phyloP scores from a whole-genome alignment of 2,888 invertebrate species.

The Leuctra nigra region DNA sequence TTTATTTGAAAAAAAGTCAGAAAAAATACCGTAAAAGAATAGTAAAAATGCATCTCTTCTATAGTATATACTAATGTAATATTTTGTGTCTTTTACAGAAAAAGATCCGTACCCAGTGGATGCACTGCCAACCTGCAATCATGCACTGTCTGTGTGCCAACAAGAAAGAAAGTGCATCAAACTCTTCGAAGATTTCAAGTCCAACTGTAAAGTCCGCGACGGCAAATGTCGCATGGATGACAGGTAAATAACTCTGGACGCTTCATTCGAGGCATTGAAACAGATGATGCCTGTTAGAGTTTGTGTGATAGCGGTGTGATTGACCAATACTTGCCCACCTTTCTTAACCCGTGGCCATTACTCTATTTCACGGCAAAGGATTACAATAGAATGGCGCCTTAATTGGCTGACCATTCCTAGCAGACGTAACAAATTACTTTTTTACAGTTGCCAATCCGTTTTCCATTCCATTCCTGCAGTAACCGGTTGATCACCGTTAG shows the following conservation, averaged over 20 bases:
- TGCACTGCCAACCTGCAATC: conserved; percentile 83
- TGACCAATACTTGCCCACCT: conserved; percentile 9
- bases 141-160: conserved; percentile 79
- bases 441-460: conserved; percentile 21
- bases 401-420: conserved; percentile 18
- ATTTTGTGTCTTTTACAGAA: conserved; percentile 65
- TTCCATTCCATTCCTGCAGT: conserved; percentile 12
- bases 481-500: conserved; percentile 5
- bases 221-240: conserved; percentile 85
- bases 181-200: conserved; percentile 79
- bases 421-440: conserved; percentile 18
- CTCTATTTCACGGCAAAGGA: conserved; percentile 10
- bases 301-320: conserved; percentile 5
- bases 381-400: conserved; percentile 16
- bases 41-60: no score
- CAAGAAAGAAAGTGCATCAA: conserved; percentile 73
- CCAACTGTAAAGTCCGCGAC: conserved; percentile 78
- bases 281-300: neutral
- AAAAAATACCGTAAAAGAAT: no score
- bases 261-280: neutral
- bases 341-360: conserved; percentile 1
- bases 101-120: conserved; percentile 86
- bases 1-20: no score
- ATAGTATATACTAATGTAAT: no score
- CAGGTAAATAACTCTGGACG: conserved; percentile 57